These are phyloP conservation scores for Empidonax traillii DNA, from an alignment of 2,113 vertebrate genomes.

Conservation along the genomic window DNA sequence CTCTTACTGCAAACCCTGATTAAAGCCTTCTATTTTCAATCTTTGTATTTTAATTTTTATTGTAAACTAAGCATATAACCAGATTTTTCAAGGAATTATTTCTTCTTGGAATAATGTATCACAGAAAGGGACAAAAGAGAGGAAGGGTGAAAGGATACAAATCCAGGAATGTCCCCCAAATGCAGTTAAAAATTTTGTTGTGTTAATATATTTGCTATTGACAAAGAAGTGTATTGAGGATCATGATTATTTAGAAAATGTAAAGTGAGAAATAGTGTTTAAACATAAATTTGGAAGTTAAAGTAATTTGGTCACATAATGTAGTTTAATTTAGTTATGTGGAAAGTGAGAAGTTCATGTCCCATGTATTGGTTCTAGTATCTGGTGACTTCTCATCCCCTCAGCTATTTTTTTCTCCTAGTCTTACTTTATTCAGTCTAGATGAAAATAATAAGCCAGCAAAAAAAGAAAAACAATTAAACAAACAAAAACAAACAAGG, in stretches of 20 bases:
- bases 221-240: background rate
- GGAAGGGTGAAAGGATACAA: background rate
- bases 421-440: background rate
- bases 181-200: background rate
- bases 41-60: background rate
- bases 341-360: background rate
- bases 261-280: background rate
- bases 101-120: background rate
- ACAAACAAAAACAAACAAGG: accelerated
- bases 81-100: background rate
- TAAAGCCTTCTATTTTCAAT: background rate
- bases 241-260: background rate
- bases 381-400: background rate
- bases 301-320: background rate
- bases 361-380: accelerated
- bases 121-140: background rate
- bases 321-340: background rate
- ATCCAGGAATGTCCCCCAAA: background rate
- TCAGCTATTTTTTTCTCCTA: background rate
- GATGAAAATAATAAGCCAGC: background rate
- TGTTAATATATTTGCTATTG: background rate
- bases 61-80: background rate
- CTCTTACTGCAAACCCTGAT: background rate
- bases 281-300: background rate
- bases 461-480: accelerated